phyloP scores from a whole-genome alignment of 2,888 invertebrate species.

The Phalangium opilio region DNA sequence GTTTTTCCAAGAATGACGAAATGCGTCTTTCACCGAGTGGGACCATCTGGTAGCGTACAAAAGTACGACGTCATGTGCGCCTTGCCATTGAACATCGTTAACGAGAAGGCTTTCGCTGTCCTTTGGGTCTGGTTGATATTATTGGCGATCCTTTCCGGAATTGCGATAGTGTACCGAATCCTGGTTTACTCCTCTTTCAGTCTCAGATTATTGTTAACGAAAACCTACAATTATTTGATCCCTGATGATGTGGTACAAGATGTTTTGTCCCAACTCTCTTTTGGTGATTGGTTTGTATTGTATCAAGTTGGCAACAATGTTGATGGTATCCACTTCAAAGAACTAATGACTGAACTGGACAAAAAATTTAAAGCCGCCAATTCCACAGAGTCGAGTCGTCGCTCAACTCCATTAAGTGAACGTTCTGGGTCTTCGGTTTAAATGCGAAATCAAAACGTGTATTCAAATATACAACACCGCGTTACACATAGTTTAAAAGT shows the following conservation, averaged over 20 bases:
- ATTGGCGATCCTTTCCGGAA: constrained; percentile 11
- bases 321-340: constrained; percentile 27
- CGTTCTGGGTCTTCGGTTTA: no score
- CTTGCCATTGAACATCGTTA: constrained; percentile 73
- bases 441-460: no score
- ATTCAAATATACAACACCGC: no score
- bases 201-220: constrained; percentile 9
- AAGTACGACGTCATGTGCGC: constrained; percentile 73
- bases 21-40: constrained; percentile 76
- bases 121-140: constrained; percentile 21
- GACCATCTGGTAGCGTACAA: constrained; percentile 66
- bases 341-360: constrained; percentile 62
- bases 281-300: constrained; percentile 21
- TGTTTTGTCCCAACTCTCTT: constrained; percentile 6
- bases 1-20: constrained; percentile 79
- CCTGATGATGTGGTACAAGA: constrained; percentile 8
- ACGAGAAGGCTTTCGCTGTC: constrained; percentile 40
- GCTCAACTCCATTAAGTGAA: no score
- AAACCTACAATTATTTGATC: constrained; percentile 6
- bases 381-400: not conserved
- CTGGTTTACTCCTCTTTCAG: constrained; percentile 12
- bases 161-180: constrained; percentile 20
- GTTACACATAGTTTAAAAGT: no score
- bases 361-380: constrained; percentile 61
- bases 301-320: constrained; percentile 13